Base-by-base conservation (phyloP, 1,140 invertebrate genomes). In the Cherax quadricarinatus region DNA sequence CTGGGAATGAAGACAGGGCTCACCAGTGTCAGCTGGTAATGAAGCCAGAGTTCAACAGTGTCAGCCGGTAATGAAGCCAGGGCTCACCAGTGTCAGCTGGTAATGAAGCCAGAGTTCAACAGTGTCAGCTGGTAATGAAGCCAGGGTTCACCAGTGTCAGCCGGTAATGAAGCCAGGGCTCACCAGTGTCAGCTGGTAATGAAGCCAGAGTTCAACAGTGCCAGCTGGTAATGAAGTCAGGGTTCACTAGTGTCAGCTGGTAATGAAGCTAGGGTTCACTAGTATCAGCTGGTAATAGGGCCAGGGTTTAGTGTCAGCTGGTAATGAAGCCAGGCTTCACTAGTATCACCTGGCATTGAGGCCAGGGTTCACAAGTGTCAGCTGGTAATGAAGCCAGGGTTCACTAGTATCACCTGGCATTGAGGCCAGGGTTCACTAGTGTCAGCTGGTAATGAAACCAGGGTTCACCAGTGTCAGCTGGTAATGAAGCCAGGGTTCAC, bases 61-160 rank as follows among this genome's bases (percentile, higher is more conserved):
- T 51, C 24, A 80, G 14, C 49, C 3, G 49, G 78, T 80, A 24
- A 7, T 5, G 14, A 14, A 24, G 14, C 12, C 30, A 18, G 14
- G 14, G 30, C 2, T 41, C 49, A 14, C 98, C 96, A 97, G 97
- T 48, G 97, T 98, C 70, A 98, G 95, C 92, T 97, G 96, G 95
- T 98, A 98, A 81, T 97, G 96, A 57, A 97, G 98, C 94, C 30
- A 98, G 95, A 95, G 53, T 14, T 41, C 30, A 7, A 1, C 4
- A 9, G 53, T 7, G 53, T 57, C 7, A 57, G 53, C 53, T 57
- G 53, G 53, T 82, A 98, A 98, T 95, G 98, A 97, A 5, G 98
- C 98, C 30, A 95, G 98, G 98, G 94, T 98, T 98, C 62, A 98
- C 98, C 94, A 96, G 96, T 62, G 98, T 98, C 78, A 98, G 95